Percentiles rank a stretch among this genome's conserved stretches.
Conservation (phyloP, 2,113 vertebrate species). For the Peromyscus polionotus region DNA sequence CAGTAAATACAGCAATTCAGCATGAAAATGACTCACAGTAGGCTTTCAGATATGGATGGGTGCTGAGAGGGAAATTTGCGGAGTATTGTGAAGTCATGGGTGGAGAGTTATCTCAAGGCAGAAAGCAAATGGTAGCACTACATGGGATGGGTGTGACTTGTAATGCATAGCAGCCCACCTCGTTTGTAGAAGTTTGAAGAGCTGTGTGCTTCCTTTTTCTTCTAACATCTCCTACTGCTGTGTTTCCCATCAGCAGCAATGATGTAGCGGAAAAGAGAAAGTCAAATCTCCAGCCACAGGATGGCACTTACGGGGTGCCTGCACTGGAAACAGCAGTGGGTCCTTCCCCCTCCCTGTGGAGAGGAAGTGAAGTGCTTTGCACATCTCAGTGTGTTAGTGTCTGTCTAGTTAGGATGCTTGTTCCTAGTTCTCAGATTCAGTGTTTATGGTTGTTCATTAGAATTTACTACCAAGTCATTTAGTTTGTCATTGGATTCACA, state of each 20-base stretch:
- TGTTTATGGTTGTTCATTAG: not conserved
- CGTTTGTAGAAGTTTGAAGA: rapidly evolving
- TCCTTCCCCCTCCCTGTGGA: not conserved
- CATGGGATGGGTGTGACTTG: too few species aligned
- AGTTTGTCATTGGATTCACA: not conserved
- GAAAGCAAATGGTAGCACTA: not conserved
- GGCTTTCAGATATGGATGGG: not conserved
- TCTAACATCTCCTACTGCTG: not conserved
- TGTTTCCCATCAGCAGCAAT: too few species aligned
- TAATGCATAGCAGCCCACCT: not conserved
- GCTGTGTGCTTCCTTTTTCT: not conserved
- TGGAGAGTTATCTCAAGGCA: not conserved
- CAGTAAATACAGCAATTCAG: not conserved
- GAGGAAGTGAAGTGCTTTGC: not conserved
- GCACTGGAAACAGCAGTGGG: not conserved
- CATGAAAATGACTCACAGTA: not conserved
- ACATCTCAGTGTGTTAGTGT: not conserved
- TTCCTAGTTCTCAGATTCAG: not conserved
- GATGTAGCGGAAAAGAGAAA: not conserved
- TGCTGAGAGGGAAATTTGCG: not conserved
- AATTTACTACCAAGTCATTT: not conserved
- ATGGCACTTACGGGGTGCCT: not conserved
- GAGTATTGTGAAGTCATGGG: not conserved
- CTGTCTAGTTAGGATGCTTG: not conserved
- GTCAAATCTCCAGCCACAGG: not conserved